Evolutionary conservation across 2,888 invertebrate genomes (phyloP), one percentile per base, ranked within the genome.

Genomic region (Bhutanitis thaidina): DNA sequence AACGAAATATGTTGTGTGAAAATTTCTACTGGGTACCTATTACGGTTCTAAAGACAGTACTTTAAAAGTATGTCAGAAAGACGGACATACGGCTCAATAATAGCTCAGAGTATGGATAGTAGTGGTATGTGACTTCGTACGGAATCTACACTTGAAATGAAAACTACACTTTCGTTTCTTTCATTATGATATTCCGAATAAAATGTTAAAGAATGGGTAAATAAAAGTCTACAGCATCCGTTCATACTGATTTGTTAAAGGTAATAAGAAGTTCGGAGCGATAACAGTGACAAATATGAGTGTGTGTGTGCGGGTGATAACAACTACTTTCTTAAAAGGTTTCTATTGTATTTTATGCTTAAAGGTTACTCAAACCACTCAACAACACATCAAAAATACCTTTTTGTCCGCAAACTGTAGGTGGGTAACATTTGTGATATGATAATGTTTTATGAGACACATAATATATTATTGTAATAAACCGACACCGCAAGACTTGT

Each of bases 101-200:
- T n/a, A n/a, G n/a, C n/a, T n/a, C n/a, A n/a, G n/a, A n/a, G n/a
- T n/a, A n/a, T n/a, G n/a, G n/a, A n/a, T n/a, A n/a, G n/a, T n/a
- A n/a, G n/a, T n/a, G n/a, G n/a, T n/a, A n/a, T n/a, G n/a, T n/a
- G n/a, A n/a, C n/a, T n/a, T n/a, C n/a, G n/a, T n/a, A n/a, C n/a
- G n/a, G n/a, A n/a, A n/a, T n/a, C n/a, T n/a, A n/a, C n/a, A n/a
- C n/a, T n/a, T n/a, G n/a, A n/a, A n/a, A n/a, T n/a, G n/a, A n/a
- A n/a, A n/a, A n/a, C n/a, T n/a, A n/a, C n/a, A n/a, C n/a, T 54
- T 20, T 20, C 50, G 35, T 56, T 58, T 51, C 38, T 44, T 41
- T 52, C 52, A 49, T 41, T 47, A 53, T 29, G 2, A 20, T 20
- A 20, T 20, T 20, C 20, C 5, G 20, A 20, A 20, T 20, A 3